These are phyloP conservation scores for Orcinus orca DNA, from an alignment of 2,113 vertebrate species.

Conservation along the genomic window DNA sequence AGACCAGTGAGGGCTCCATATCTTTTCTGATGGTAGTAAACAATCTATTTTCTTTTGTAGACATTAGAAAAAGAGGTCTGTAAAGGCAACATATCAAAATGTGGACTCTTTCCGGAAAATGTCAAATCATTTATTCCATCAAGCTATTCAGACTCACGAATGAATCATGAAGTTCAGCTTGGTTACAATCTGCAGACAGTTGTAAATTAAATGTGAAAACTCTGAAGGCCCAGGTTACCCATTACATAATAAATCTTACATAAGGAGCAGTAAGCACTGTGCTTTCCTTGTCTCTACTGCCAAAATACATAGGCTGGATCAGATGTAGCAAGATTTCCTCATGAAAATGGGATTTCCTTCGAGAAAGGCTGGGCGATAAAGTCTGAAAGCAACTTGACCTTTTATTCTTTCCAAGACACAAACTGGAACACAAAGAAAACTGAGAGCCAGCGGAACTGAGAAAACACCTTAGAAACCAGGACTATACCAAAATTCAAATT, in stretches of 20 bases:
- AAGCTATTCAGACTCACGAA: not conserved
- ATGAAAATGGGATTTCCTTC: constrained; percentile 39
- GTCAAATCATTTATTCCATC: constrained; percentile 6
- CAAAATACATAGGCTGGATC: not conserved
- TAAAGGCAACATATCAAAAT: not conserved
- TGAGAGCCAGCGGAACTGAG: not conserved
- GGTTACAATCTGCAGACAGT: not conserved
- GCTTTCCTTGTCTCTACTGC: not conserved
- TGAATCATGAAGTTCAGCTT: not conserved
- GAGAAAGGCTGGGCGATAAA: not conserved
- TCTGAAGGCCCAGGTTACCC: not conserved
- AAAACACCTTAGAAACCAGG: not conserved
- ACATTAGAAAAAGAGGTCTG: not conserved
- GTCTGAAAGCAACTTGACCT: not conserved
- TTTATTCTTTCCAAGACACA: not conserved
- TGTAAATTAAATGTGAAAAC: constrained; percentile 4
- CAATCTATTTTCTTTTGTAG: not conserved
- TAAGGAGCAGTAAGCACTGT: constrained; percentile 1
- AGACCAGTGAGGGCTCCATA: not conserved
- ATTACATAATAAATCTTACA: not conserved
- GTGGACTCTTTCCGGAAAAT: not conserved
- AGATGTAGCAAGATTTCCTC: not conserved
- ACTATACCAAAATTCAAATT: not conserved
- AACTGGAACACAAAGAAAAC: constrained; percentile 29
- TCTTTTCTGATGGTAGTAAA: not conserved